Percentiles rank a stretch among this genome's conserved stretches.
Conservation (phyloP, 2,797 vertebrate genomes). For the Lepidocolaptes lacrymiger region DNA sequence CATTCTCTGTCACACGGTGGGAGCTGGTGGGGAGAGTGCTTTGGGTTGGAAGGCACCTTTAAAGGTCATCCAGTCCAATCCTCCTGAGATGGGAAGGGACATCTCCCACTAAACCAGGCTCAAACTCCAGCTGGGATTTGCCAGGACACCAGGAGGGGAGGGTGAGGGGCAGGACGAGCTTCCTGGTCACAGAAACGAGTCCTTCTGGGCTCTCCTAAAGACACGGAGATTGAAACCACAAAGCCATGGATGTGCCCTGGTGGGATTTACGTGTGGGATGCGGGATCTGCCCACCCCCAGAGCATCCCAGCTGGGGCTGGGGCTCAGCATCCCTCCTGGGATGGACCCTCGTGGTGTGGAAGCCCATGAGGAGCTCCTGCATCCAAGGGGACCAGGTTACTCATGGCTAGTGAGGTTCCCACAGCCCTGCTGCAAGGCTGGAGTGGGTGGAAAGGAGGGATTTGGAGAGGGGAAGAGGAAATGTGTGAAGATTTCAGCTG, state of each 20-base stretch:
- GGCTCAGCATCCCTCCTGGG: not conserved
- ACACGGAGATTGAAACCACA: not conserved
- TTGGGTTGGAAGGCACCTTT: not conserved
- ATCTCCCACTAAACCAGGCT: not conserved
- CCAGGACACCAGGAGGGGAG: not conserved
- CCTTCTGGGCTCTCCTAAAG: not conserved
- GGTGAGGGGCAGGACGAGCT: not conserved
- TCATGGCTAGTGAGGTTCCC: not conserved
- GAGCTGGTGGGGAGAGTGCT: not conserved
- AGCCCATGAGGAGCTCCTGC: not conserved
- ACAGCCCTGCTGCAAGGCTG: not conserved
- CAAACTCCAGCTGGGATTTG: not conserved
- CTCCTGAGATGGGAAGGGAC: not conserved
- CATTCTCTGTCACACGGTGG: not conserved
- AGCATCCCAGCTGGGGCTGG: not conserved
- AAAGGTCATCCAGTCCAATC: not conserved
- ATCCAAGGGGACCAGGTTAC: not conserved
- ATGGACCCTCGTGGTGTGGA: not conserved
- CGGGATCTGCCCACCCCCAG: accelerated
- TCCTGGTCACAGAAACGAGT: accelerated
- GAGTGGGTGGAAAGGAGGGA: not conserved
- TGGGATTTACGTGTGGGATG: accelerated
- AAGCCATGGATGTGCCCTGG: not conserved
- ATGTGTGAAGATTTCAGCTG: not conserved
- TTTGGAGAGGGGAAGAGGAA: not conserved